A percentile compares a stretch with the other conserved stretches of the same genome.
Conservation (phyloP, 2,888 invertebrate species). For the Phortica magna region DNA sequence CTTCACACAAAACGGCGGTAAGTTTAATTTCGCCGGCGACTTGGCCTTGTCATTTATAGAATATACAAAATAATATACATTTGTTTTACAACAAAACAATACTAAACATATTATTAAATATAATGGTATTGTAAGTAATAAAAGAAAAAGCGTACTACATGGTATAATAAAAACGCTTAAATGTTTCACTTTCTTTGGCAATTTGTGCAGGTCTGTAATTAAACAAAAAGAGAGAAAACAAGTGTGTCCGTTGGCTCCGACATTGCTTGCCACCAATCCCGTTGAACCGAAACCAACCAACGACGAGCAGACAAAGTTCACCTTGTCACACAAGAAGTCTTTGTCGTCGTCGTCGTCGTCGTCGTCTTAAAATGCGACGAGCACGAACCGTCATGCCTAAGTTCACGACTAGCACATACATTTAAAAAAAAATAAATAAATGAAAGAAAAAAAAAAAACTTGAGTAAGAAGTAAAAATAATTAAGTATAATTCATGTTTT, state of each 20-base stretch:
- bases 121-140: not conserved
- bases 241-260: too few species aligned
- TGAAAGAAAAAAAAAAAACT: not conserved
- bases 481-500: not conserved
- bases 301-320: too few species aligned
- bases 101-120: too few species aligned
- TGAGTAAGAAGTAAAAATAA: not conserved
- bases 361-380: not conserved
- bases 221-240: not conserved
- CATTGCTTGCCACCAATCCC: too few species aligned
- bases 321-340: too few species aligned
- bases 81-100: too few species aligned
- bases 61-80: too few species aligned
- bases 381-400: not conserved
- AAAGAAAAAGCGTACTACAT: not conserved
- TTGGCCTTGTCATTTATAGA: too few species aligned
- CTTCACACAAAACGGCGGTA: too few species aligned
- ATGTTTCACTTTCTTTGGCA: conserved; percentile 21
- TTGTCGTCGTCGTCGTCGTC: too few species aligned
- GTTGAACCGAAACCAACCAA: too few species aligned
- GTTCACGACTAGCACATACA: not conserved
- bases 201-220: not conserved
- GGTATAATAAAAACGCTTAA: not conserved
- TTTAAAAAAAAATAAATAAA: not conserved
- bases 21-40: too few species aligned